Conservation (phyloP, 2,797 vertebrate genomes). For the Acanthornis magna region DNA sequence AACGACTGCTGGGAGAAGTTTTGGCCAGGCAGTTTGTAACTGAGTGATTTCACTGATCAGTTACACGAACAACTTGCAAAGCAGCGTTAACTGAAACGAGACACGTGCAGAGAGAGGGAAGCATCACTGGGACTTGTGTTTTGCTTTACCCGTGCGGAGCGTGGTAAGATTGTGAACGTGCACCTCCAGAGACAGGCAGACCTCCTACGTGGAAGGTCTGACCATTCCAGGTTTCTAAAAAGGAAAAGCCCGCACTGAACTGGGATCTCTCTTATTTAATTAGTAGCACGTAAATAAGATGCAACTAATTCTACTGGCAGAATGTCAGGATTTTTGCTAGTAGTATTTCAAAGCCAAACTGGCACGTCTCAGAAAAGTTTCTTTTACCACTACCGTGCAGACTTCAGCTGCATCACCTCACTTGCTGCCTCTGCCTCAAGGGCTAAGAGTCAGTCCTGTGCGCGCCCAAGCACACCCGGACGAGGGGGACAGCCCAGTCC, state of each 20-base stretch:
- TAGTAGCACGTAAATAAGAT: not conserved
- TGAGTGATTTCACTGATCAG: not conserved
- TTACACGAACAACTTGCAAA: not conserved
- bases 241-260: not conserved
- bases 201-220: accelerated
- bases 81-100: accelerated
- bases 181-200: not conserved
- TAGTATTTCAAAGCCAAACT: not conserved
- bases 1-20: accelerated
- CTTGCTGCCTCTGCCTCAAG: too few relatives aligned
- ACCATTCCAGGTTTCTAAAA: not conserved
- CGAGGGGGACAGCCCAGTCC: accelerated
- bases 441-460: accelerated
- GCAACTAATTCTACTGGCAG: not conserved
- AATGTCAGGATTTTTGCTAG: not conserved
- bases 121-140: accelerated
- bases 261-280: not conserved
- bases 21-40: accelerated
- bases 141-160: accelerated
- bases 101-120: accelerated
- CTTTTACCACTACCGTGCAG: accelerated
- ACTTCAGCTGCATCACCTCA: accelerated
- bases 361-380: accelerated
- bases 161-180: accelerated
- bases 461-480: accelerated